Base-by-base conservation (phyloP, 2,113 vertebrate species). In the Apteryx mantelli region DNA sequence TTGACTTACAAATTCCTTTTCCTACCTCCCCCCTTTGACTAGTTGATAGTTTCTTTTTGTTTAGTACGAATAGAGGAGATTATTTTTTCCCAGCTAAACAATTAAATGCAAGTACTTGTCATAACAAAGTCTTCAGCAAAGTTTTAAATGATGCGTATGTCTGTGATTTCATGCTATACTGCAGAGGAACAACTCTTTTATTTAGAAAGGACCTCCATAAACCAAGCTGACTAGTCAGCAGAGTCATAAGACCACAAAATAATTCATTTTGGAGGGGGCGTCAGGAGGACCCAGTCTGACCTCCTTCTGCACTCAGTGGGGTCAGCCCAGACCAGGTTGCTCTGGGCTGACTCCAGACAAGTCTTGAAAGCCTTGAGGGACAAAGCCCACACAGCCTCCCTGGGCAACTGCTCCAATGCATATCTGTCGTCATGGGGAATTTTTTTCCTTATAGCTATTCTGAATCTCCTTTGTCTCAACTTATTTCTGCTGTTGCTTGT, bases 301-400 rank as follows among this genome's bases (percentile, higher is more conserved):
- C n/a, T 86, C 20, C 40, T 86, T 13, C 3, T 2, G 3, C n/a
- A 32, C 26, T 34, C n/a, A 65, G 56, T 32, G 56, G n/a, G 22
- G 20, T 64, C 61, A 64, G 19, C 40, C 83, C 25, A 80, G 42
- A 34, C 16, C 36, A 44, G 0, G 0, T 3, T 2, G 0, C 22
- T 44, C 48, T 69, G 46, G 10, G 40, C 22, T 92, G 34, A 24
- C 58, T 42, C n/a, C 44, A 82, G 3, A 16, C 0, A 0, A 16
- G 34, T 55, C 30, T 83, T 34, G 76, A 68, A 86, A 64, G n/a
- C 15, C 56, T 71, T 22, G 26, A 36, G 25, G 17, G 11, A 6
- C 1, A 1, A 64, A 52, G 32, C 46, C n/a, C 30, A 22, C 2
- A 2, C 38, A 9, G 26, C 44, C 11, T 78, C 30, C 28, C 55